phyloP scores from a whole-genome alignment of 2,113 vertebrate genomes.

The Psilopsiagon aymara region DNA sequence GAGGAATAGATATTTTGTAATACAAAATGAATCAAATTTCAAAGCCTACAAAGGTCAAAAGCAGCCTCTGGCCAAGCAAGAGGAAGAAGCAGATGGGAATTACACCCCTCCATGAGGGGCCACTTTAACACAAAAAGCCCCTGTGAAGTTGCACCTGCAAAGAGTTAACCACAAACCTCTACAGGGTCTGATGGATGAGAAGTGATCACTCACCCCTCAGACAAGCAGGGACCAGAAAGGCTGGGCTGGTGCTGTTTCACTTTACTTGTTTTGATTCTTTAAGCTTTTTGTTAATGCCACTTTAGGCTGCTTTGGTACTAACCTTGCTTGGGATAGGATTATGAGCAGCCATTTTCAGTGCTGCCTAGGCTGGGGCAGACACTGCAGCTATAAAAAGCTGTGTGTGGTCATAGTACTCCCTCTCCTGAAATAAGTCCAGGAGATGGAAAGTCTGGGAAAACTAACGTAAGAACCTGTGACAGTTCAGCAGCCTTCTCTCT shows the following conservation, averaged over 20 bases:
- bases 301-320: not conserved
- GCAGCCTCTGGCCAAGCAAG: constrained; percentile 60
- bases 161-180: constrained; percentile 25
- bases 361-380: not conserved
- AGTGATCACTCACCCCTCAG: not conserved
- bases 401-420: not conserved
- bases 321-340: not conserved
- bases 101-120: not conserved
- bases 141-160: constrained; percentile 14
- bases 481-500: not conserved
- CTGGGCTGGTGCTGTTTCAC: not conserved
- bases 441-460: not conserved
- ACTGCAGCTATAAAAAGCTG: not conserved
- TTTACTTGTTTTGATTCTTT: not conserved
- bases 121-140: not conserved
- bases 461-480: not conserved
- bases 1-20: constrained; percentile 57
- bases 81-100: not conserved
- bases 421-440: not conserved
- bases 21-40: constrained; percentile 67
- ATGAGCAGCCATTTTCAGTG: not conserved
- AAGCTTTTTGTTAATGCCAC: not conserved
- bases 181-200: constrained; percentile 20
- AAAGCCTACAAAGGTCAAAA: constrained; percentile 66
- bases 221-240: not conserved